phyloP scores from a whole-genome alignment of 2,888 invertebrate species.

The Syrphus vitripennis region DNA sequence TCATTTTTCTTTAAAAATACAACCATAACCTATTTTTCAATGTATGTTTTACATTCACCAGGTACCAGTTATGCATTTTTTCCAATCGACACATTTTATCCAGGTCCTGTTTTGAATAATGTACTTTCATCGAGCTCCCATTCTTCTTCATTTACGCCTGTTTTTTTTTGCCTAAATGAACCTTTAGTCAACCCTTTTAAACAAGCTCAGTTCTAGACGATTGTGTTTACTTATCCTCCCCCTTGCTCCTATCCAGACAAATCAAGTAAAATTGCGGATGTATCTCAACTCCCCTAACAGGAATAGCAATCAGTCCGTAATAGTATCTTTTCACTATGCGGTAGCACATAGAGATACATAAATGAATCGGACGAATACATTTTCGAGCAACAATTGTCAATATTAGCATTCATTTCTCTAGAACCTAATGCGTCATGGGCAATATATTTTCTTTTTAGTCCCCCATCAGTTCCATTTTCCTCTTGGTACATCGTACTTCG shows the following conservation, averaged over 20 bases:
- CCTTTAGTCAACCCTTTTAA: not conserved
- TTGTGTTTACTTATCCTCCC: not conserved
- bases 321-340: not conserved
- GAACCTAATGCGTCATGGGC: not conserved
- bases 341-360: not conserved
- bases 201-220: not conserved
- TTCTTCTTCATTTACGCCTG: not conserved
- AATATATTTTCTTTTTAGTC: not conserved
- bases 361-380: not conserved
- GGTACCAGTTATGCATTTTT: not conserved
- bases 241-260: not conserved
- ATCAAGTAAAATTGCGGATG: not conserved
- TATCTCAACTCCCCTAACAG: not conserved
- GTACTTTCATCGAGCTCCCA: not conserved
- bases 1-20: not conserved
- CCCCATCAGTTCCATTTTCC: not conserved
- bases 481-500: not conserved
- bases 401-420: constrained; percentile 45
- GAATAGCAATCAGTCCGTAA: not conserved
- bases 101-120: not conserved
- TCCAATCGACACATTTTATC: not conserved
- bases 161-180: not conserved
- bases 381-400: constrained; percentile 60
- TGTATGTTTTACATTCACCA: not conserved
- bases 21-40: not conserved